Evolutionary conservation across 1,140 invertebrate species (phyloP).

Genomic region (Drosophila sulfurigaster): DNA sequence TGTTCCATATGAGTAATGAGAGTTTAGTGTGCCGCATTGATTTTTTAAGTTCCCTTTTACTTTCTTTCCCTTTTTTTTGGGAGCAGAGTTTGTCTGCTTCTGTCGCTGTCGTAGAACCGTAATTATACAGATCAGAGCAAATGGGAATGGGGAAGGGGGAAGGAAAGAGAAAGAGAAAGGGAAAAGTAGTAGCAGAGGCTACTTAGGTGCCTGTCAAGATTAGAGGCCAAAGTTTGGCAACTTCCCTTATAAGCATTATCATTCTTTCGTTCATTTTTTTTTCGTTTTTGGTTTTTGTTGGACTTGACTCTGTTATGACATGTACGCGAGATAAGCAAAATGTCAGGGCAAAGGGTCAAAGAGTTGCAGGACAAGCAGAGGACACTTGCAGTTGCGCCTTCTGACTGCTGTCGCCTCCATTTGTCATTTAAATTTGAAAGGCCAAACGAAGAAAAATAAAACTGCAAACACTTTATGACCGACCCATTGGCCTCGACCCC

Average conservation of each 20-base stretch:
- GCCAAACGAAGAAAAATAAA: constrained; percentile 61
- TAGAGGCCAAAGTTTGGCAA: constrained; percentile 68
- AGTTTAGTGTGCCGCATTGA: constrained; percentile 72
- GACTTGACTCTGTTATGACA: constrained; percentile 73
- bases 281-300: constrained; percentile 20
- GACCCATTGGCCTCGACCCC: constrained; percentile 19
- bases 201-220: constrained; percentile 74
- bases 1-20: constrained; percentile 77
- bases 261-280: constrained; percentile 6
- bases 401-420: constrained; percentile 55
- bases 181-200: not conserved
- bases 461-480: constrained; percentile 56
- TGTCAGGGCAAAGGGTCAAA: constrained; percentile 74
- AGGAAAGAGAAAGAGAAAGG: too few species aligned
- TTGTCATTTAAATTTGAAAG: constrained; percentile 81
- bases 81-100: not conserved
- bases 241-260: constrained; percentile 48
- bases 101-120: constrained; percentile 40
- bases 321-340: constrained; percentile 74
- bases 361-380: constrained; percentile 40
- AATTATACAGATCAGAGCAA: constrained; percentile 51
- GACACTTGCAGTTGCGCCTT: constrained; percentile 56
- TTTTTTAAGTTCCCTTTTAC: constrained; percentile 56
- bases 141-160: too few species aligned
- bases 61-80: not conserved